Evolutionary conservation across 2,888 invertebrate species (phyloP).

Genomic region (Ecliptopera silaceata): DNA sequence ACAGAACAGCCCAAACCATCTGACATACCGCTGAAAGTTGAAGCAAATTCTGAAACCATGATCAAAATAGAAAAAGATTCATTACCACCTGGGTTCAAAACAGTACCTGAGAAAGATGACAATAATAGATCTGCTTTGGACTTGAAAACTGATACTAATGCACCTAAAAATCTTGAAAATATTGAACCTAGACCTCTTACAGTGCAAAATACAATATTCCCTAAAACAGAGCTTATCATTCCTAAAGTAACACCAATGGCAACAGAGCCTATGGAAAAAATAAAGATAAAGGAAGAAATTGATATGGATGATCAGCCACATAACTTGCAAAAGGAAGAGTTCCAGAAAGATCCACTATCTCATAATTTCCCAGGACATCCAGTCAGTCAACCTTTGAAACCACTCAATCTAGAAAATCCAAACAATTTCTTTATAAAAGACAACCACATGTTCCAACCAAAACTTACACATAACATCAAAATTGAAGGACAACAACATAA

Average conservation of each 20-base stretch:
- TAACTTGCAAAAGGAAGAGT: constrained; percentile 75
- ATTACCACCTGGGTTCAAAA: constrained; percentile 61
- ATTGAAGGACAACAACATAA: constrained; percentile 71
- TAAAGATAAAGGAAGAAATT: constrained; percentile 80
- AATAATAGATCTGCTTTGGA: constrained; percentile 58
- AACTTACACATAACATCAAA: constrained; percentile 71
- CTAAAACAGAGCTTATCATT: constrained; percentile 85
- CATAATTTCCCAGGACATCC: constrained; percentile 71
- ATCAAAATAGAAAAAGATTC: constrained; percentile 72
- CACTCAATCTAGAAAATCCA: constrained; percentile 74
- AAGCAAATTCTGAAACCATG: constrained; percentile 56
- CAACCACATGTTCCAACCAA: constrained; percentile 73
- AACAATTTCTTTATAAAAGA: constrained; percentile 78
- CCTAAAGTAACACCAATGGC: constrained; percentile 83
- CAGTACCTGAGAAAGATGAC: constrained; percentile 64
- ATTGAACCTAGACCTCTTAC: constrained; percentile 49
- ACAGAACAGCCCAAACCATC: constrained; percentile 59
- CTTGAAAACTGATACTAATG: constrained; percentile 67
- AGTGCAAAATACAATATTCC: constrained; percentile 60
- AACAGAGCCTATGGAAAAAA: constrained; percentile 74
- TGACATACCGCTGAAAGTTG: constrained; percentile 66
- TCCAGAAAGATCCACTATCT: constrained; percentile 72
- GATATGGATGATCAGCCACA: constrained; percentile 72
- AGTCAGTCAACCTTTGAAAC: constrained; percentile 65
- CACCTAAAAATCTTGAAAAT: constrained; percentile 58